These are phyloP conservation scores for Glaucomys volans DNA, from an alignment of 2,113 vertebrate species.

Conservation along the genomic window DNA sequence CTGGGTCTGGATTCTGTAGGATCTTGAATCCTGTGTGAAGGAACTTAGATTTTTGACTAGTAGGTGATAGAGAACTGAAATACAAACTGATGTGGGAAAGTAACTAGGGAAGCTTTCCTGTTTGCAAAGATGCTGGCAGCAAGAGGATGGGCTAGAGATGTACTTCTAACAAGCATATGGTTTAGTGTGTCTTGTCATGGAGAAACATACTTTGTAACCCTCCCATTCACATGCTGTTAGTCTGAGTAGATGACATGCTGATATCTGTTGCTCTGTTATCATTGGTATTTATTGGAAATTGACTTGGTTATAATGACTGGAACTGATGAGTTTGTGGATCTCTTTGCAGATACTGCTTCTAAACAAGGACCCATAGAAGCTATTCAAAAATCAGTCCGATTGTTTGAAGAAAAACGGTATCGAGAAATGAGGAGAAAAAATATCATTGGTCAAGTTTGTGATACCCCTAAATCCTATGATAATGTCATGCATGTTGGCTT, in stretches of 20 bases:
- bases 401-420: slow-evolving; percentile 95
- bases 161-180: accelerated
- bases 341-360: slow-evolving; percentile 89
- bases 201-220: accelerated
- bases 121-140: background rate
- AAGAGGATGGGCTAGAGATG: background rate
- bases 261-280: background rate
- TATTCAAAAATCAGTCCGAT: slow-evolving; percentile 93
- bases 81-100: background rate
- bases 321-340: background rate
- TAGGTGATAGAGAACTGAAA: background rate
- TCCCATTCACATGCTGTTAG: background rate
- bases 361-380: slow-evolving; percentile 95
- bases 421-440: slow-evolving; percentile 95
- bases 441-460: slow-evolving; percentile 98
- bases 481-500: slow-evolving; percentile 99
- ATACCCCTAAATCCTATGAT: slow-evolving; percentile 97
- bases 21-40: accelerated
- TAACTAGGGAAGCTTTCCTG: background rate
- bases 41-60: background rate
- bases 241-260: accelerated
- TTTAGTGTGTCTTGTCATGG: accelerated
- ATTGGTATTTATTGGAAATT: background rate
- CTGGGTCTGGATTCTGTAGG: background rate
- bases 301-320: background rate